Base-by-base conservation (phyloP, 2,113 vertebrate species). In the Nannospalax galili region DNA sequence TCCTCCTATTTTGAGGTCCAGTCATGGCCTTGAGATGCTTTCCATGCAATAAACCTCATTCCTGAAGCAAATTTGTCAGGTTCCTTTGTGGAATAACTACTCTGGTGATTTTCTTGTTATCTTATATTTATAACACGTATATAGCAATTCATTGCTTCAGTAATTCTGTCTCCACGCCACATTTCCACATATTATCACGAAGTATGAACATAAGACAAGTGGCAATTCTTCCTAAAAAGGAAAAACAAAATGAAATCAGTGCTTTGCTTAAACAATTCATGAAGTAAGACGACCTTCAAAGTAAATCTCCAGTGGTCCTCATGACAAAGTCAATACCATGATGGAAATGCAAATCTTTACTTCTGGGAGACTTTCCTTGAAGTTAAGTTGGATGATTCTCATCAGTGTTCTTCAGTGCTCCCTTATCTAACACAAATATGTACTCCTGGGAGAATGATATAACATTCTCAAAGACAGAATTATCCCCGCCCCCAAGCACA, bases 251-350 rank as follows among this genome's bases (percentile, higher is more conserved):
- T n/a, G n/a, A n/a, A n/a, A n/a, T n/a, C n/a, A n/a, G n/a, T n/a
- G n/a, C 64, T 7, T 75, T 79, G 11, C 42, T 37, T 11, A 30
- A 92, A 84, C 24, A 84, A 84, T 80, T 95, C 19, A 65, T 84
- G 72, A 88, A 67, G 88, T 87, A 48, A 84, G 58, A 84, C 32
- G 87, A 11, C 32, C 80, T 93, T 30, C 52, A 74, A 86, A 92
- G 79, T 80, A 92, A 93, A 32, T 10, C 56, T 65, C 48, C 22
- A 14, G 7, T 69, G 11, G 45, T 82, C 3, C 9, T 82, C 65
- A 93, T 87, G n/a, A 87, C 30, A 95, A 95, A 92, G 58, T 93
- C 17, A 90, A 19, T 74, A 73, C 8, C 5, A 37, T 69, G 70
- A 22, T 28, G 28, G 14, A 92, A 93, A 67, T 80, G 15, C 69